Base-by-base conservation (phyloP, 2,113 vertebrate species). In the Rhabdornis inornatus region DNA sequence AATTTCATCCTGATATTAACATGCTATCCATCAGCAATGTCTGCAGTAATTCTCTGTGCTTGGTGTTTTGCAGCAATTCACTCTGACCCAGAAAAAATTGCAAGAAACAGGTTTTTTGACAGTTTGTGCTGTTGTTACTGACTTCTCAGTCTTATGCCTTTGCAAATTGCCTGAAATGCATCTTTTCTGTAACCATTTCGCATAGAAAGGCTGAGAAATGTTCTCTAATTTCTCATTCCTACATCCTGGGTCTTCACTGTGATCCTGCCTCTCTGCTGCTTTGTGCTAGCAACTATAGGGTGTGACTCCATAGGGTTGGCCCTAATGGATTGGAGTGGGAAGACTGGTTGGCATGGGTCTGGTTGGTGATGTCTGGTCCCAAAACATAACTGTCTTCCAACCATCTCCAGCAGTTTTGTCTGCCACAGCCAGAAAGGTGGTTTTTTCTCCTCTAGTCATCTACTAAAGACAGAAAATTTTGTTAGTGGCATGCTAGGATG, bases 1-100 rank as follows among this genome's bases (percentile, higher is more conserved):
- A 90, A 60, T 93, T 66, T 71, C 90, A 63, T 93, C 33, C 50
- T 71, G 71, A 70, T 66, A 63, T 61, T 90, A 86, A 50, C 39
- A 44, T 88, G 23, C 17, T 83, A 76, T 39, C 45, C 45, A 70
- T 94, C 80, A 90, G 47, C 70, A 70, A 53, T 37, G 11, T 77
- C 60, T 61, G 79, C 33, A 70, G 25, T 76, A 92, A 50, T 90
- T 86, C 66, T 93, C 21, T 3, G 2, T 89, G 55, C 59, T 83
- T 89, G 42, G 7, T 70, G 33, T 81, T 90, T 81, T 76, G 25
- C 52, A 90, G 64, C 42, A 89, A 27, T 74, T 89, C 65, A 63
- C 39, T 45, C 42, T 92, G 53, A 93, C 39, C n/a, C 21, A 66
- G 50, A 39, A 83, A 83, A 90, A 92, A 77, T 24, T 22, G 28